A percentile compares a stretch with the other conserved stretches of the same genome.
Conservation (phyloP, 2,888 invertebrate species). For the Anaspis maculata region DNA sequence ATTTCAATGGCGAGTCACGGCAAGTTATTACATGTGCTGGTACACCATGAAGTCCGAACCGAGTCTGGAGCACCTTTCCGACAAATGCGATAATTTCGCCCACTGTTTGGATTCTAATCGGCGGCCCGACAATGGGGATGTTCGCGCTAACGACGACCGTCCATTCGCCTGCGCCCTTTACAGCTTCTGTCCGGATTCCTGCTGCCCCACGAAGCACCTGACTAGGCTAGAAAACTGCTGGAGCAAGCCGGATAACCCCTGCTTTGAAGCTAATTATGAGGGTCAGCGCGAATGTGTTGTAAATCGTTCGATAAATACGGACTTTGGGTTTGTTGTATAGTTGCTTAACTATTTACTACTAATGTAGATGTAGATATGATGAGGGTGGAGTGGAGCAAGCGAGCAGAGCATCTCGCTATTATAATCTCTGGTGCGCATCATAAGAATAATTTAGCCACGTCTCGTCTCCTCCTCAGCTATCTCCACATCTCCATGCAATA, state of each 20-base stretch:
- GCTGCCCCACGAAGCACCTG: constrained; percentile 49
- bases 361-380: too few relatives aligned
- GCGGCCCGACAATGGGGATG: constrained; percentile 45
- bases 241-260: constrained; percentile 45
- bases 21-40: constrained; percentile 62
- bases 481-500: too few relatives aligned
- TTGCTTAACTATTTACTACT: constrained; percentile 24
- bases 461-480: too few relatives aligned
- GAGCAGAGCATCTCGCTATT: too few relatives aligned
- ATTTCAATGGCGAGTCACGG: constrained; percentile 55
- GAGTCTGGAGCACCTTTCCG: constrained; percentile 46
- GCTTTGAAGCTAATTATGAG: constrained; percentile 40
- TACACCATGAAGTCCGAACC: constrained; percentile 51
- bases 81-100: constrained; percentile 55
- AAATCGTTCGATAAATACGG: constrained; percentile 29
- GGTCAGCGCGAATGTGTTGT: constrained; percentile 27
- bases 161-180: constrained; percentile 53
- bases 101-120: constrained; percentile 45
- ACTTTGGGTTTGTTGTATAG: constrained; percentile 38
- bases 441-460: too few relatives aligned
- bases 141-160: constrained; percentile 47
- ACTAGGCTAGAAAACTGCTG: constrained; percentile 41
- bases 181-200: constrained; percentile 61
- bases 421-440: too few relatives aligned
- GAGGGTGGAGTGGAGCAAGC: too few relatives aligned